Base-by-base conservation (phyloP, 2,797 vertebrate genomes). In the Pyrocephalus nanus region DNA sequence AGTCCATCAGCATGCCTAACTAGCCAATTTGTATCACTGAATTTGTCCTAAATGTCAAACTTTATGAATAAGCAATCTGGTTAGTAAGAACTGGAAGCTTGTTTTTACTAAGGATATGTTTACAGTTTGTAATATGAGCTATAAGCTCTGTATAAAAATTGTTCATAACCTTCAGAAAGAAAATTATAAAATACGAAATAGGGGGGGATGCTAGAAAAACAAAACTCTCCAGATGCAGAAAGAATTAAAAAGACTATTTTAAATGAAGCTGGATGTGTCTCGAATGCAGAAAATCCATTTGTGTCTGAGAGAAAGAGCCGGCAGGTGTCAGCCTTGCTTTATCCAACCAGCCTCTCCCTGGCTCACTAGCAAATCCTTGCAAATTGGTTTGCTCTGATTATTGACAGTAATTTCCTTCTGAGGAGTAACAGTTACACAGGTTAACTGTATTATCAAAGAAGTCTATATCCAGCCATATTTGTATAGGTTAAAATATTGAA, bases 291-390 rank as follows among this genome's bases (percentile, higher is more conserved):
- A 74, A 79, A 80, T 4, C 14, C 69, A 43, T 34, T 42, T 77
- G 71, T 54, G 51, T 20, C 43, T 1, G 4, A 77, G 16, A 19
- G 4, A 72, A 93, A 58, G n/a, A 90, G 53, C 95, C 97, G 2
- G 92, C 93, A 97, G 97, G 82, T 96, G 97, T 95, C 96, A 97
- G 92, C 90, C 83, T 97, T 97, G 96, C 87, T 95, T 95, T 96
- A 86, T 12, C 45, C 74, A 95, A 93, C 62, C 51, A 77, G 50
- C 20, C 29, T 90, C 58, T 80, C 40, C 47, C 32, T 7, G 13
- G 32, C 30, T 83, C 3, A 0, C 71, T 9, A 48, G 73, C 7
- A 81, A 79, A 93, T 54, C 32, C 60, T 70, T 62, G 66, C 55
- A 66, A 64, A 93, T 83, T 82, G 43, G 21, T 86, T 95, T 87